Base-by-base conservation (phyloP, 2,797 vertebrate species). In the Neostethus bicornis region DNA sequence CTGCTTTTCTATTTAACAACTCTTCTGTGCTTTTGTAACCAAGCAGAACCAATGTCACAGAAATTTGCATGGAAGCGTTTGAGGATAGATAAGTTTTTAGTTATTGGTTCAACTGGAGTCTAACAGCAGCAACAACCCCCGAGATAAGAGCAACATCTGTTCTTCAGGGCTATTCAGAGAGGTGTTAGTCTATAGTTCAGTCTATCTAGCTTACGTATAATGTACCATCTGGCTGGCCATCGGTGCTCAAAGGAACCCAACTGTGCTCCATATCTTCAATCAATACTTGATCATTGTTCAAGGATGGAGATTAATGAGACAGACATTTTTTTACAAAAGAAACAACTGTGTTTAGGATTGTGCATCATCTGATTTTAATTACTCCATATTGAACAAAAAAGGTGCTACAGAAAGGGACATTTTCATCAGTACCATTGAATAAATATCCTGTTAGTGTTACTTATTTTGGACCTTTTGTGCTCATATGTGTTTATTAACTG, bases 101-200 rank as follows among this genome's bases (percentile, higher is more conserved):
- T 83, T 84, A 80, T 67, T 77, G 58, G 70, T 72, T 57, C 48
- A 84, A 77, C 79, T 79, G 68, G 80, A 74, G 45, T 70, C 41
- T 59, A 70, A 70, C 73, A 46, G 62, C 8, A 47, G 50, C 43
- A 72, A 64, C 44, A 44, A 25, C 45, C 16, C 2, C 46, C 58
- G n/a, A 73, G 84, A 86, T 90, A 88, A 83, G 57, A 66, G 58
- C 63, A 74, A 72, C 81, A 85, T 89, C 79, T 89, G 85, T 70
- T 85, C 57, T 53, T 73, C 60, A 23, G 61, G 54, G 66, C 42
- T 47, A 45, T 76, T 51, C 37, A 29, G 65, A 56, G 70, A 79
- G 74, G 68, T 83, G 71, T 47, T 51, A 47, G 45, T 66, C 52
- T 71, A 59, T 49, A 52, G 50, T 61, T 19, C 59, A 38, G 58